A percentile compares a stretch with the other conserved stretches of the same genome.
These are phyloP conservation scores for Zaprionus nigranus DNA, from an alignment of 1,140 invertebrate genomes.

Conservation along the genomic window DNA sequence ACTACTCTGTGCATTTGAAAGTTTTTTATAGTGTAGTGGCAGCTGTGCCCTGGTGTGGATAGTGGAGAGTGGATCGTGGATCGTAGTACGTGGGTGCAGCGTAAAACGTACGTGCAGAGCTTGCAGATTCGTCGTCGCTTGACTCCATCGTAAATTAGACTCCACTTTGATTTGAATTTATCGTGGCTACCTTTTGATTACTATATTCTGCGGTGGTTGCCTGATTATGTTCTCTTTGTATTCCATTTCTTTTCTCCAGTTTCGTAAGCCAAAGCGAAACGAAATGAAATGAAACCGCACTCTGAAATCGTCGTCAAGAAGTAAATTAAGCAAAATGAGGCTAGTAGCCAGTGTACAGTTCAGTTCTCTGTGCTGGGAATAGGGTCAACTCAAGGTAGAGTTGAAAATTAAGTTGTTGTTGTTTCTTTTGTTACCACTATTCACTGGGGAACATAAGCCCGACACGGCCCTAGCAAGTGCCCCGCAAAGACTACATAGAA, in stretches of 20 bases:
- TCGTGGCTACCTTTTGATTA: constrained; percentile 52
- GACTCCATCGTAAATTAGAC: constrained; percentile 53
- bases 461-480: constrained; percentile 35
- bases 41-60: constrained; percentile 1
- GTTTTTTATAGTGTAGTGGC: not conserved
- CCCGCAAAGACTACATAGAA: constrained; percentile 11
- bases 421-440: constrained; percentile 9
- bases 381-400: constrained; percentile 37
- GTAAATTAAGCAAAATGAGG: constrained; percentile 36
- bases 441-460: constrained; percentile 27
- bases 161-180: constrained; percentile 60
- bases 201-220: constrained; percentile 41
- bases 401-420: constrained; percentile 22
- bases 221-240: constrained; percentile 46
- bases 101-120: constrained; percentile 44
- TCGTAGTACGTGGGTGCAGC: constrained; percentile 56
- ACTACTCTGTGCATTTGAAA: not conserved
- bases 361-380: constrained; percentile 39
- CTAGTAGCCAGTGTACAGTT: constrained; percentile 37
- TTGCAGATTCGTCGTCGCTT: constrained; percentile 43
- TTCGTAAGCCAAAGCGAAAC: constrained; percentile 27
- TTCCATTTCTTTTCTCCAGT: constrained; percentile 17
- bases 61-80: constrained; percentile 12
- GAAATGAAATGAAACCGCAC: constrained; percentile 42
- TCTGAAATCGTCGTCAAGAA: constrained; percentile 42